These are phyloP conservation scores for Sus scrofa DNA, from an alignment of 2,113 vertebrate species.

Conservation along the genomic window DNA sequence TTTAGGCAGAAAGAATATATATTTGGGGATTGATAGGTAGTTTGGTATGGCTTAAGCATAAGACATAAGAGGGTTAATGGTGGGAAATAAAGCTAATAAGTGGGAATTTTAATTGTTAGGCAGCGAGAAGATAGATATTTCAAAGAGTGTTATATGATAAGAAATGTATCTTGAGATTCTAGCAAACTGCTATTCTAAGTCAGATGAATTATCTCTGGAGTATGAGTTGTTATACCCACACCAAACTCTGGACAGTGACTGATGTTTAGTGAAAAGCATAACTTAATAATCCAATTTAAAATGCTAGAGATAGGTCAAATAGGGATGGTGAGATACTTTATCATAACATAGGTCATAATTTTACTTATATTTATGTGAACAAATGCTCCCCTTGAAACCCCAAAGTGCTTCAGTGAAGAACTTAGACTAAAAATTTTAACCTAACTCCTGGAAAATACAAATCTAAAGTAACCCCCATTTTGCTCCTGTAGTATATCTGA, in stretches of 20 bases:
- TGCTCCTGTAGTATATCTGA: not conserved
- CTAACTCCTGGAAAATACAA: not conserved
- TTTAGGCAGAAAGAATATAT: not conserved
- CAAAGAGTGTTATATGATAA: not conserved
- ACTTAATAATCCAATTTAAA: not conserved
- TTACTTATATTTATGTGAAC: not conserved
- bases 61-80: not conserved
- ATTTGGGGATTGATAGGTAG: not conserved
- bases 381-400: not conserved
- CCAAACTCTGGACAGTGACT: not conserved
- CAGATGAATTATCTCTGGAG: not conserved
- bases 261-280: not conserved
- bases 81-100: not conserved
- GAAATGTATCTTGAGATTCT: not conserved
- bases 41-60: not conserved
- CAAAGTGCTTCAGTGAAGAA: not conserved
- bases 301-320: not conserved
- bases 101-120: conserved; percentile 14
- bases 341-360: not conserved
- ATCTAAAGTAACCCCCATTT: not conserved
- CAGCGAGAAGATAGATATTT: not conserved
- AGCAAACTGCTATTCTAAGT: not conserved
- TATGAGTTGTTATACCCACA: not conserved
- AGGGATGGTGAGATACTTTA: not conserved
- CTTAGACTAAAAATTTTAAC: not conserved